These are phyloP conservation scores for Brevimyrus niger DNA, from an alignment of 2,113 vertebrate genomes.

Conservation along the genomic window DNA sequence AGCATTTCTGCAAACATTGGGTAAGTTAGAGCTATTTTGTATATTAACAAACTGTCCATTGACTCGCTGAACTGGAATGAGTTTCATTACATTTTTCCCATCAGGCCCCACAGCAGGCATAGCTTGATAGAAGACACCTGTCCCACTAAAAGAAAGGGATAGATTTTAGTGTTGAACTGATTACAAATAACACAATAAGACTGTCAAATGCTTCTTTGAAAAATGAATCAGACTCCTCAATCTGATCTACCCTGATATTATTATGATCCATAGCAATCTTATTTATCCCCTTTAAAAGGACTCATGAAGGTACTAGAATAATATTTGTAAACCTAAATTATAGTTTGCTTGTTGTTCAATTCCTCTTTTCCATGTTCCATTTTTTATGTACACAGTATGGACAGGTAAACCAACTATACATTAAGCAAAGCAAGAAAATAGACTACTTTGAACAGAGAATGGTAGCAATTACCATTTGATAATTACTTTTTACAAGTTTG, in stretches of 20 bases:
- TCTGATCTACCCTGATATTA: neutral
- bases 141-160: constrained; percentile 51
- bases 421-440: neutral
- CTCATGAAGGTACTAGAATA: neutral
- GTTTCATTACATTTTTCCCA: constrained; percentile 81
- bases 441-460: neutral
- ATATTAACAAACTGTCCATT: constrained; percentile 59
- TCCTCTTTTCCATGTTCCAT: neutral
- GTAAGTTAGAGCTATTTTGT: constrained; percentile 49
- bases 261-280: neutral
- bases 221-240: neutral
- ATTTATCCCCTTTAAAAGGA: neutral
- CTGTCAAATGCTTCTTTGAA: neutral
- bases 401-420: neutral
- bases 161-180: neutral
- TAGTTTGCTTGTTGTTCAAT: neutral
- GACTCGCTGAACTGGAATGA: constrained; percentile 74
- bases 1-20: constrained; percentile 43
- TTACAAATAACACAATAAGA: neutral
- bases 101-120: constrained; percentile 71
- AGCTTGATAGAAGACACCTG: constrained; percentile 76
- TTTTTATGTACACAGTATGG: neutral
- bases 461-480: neutral
- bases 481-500: neutral
- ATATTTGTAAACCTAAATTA: neutral